A percentile compares a stretch with the other conserved stretches of the same genome.
phyloP scores from a whole-genome alignment of 2,888 invertebrate genomes.

The Cantharis rustica region DNA sequence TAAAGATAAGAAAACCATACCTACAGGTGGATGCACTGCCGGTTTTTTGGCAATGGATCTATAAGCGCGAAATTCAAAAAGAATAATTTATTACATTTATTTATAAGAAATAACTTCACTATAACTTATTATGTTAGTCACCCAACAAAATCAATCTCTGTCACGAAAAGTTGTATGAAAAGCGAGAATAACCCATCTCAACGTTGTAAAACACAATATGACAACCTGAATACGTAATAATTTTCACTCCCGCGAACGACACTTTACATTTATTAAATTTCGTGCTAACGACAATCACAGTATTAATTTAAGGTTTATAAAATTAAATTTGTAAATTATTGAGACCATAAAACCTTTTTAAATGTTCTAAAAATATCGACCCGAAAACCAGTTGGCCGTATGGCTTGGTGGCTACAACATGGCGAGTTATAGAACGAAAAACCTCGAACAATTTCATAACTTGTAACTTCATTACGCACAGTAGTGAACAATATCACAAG shows the following conservation, averaged over 20 bases:
- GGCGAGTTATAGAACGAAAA: no score
- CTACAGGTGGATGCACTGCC: not conserved
- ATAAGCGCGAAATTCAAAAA: not conserved
- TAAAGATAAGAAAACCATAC: not conserved
- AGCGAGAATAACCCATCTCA: slow-evolving; percentile 3
- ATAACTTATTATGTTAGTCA: not conserved
- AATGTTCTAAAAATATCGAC: not conserved
- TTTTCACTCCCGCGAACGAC: not conserved
- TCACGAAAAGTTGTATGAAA: not conserved
- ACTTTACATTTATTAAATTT: not conserved
- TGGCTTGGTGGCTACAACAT: no score
- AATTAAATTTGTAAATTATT: not conserved
- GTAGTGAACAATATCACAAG: no score
- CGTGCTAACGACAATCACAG: not conserved
- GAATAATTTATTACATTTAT: not conserved
- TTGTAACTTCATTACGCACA: no score
- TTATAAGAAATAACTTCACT: not conserved
- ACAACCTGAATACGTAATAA: slow-evolving; percentile 2
- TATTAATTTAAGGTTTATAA: not conserved
- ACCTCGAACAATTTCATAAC: no score
- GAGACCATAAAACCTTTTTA: not conserved
- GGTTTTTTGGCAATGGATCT: not conserved
- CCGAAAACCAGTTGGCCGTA: not conserved
- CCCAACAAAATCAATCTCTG: not conserved
- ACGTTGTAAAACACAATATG: slow-evolving; percentile 2